Evolutionary conservation across 2,113 vertebrate species (phyloP).

Genomic region (Rhabdornis inornatus): DNA sequence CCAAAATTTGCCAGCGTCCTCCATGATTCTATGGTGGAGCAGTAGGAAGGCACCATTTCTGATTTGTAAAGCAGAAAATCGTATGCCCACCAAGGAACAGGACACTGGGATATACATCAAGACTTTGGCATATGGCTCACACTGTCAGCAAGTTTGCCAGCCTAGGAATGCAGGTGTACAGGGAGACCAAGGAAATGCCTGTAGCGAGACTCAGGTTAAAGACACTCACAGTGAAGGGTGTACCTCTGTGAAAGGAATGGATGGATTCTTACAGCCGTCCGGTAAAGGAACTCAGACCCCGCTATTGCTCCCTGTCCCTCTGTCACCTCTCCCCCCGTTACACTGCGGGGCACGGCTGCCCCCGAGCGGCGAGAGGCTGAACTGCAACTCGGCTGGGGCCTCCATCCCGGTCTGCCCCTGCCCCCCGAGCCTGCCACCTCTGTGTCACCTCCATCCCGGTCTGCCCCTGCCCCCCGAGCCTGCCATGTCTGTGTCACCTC

Average conservation of each 20-base stretch:
- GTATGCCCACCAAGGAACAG: not conserved
- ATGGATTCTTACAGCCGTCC: not conserved
- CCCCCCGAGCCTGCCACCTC: not conserved
- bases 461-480: too few species aligned
- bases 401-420: not conserved
- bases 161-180: not conserved
- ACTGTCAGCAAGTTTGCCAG: not conserved
- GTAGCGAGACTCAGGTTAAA: not conserved
- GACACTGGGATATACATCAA: fast-evolving
- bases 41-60: not conserved
- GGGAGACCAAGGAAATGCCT: not conserved
- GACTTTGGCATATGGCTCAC: fast-evolving
- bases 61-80: not conserved
- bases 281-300: not conserved
- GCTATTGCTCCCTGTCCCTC: not conserved
- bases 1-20: not conserved
- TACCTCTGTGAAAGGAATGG: not conserved
- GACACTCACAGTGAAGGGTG: not conserved
- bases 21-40: not conserved
- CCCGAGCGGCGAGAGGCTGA: not conserved
- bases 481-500: not conserved
- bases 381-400: not conserved
- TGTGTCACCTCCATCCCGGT: not conserved
- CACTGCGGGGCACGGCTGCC: not conserved
- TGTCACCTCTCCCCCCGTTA: not conserved